Conservation (phyloP, 2,797 vertebrate species). For the Lepilemur ruficaudatus region DNA sequence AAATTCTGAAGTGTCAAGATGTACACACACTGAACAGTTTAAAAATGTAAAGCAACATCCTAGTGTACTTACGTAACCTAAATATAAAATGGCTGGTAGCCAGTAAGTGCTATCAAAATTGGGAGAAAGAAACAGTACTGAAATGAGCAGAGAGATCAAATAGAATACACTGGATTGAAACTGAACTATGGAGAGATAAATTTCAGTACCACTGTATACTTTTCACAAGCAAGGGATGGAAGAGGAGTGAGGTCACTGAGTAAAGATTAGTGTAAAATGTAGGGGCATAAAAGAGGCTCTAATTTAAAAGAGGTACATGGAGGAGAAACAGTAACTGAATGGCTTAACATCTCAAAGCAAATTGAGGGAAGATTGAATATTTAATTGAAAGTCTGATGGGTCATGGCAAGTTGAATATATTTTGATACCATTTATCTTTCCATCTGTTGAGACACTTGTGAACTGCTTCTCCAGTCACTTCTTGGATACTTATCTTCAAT, state of each 20-base stretch:
- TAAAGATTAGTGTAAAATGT: neutral
- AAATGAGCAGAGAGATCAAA: neutral
- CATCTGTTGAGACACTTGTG: neutral
- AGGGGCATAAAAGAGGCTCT: neutral
- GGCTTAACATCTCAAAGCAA: neutral
- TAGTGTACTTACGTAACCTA: neutral
- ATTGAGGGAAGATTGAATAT: neutral
- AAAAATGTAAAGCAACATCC: neutral
- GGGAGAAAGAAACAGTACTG: neutral
- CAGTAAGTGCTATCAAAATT: neutral
- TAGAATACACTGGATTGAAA: neutral
- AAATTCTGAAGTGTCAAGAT: neutral
- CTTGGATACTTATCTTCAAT: neutral
- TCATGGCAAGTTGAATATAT: neutral
- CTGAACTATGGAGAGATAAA: neutral
- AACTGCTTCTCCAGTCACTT: neutral
- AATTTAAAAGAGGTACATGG: neutral
- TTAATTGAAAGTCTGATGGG: neutral
- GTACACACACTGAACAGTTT: neutral
- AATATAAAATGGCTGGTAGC: neutral
- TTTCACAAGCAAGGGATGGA: neutral
- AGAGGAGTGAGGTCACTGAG: neutral
- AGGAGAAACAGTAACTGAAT: neutral
- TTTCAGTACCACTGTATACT: no score
- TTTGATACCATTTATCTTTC: neutral